Evolutionary conservation across 2,888 invertebrate species (phyloP).

Genomic region (Tiliacea citrago): DNA sequence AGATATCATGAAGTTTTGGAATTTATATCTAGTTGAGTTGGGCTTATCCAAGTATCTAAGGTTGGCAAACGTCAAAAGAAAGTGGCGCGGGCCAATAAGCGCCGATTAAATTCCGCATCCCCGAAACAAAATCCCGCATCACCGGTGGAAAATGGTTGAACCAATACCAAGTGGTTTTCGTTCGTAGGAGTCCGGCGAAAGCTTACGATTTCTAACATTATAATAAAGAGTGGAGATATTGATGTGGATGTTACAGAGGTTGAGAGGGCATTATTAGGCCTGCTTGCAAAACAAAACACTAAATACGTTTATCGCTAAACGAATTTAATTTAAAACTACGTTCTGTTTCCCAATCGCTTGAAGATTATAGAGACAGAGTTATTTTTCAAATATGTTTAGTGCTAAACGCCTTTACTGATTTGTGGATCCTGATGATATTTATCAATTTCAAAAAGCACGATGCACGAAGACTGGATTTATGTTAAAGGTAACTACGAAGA

Average conservation of each 20-base stretch:
- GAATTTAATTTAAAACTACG: too few relatives aligned
- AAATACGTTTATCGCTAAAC: too few relatives aligned
- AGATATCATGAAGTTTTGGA: not conserved
- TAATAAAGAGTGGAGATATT: not conserved
- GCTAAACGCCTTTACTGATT: too few relatives aligned
- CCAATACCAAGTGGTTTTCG: not conserved
- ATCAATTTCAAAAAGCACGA: too few relatives aligned
- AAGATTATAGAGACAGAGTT: too few relatives aligned
- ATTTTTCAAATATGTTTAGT: too few relatives aligned
- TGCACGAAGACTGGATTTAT: not conserved
- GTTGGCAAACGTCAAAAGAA: not conserved
- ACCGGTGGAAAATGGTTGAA: not conserved
- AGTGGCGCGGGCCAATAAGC: not conserved
- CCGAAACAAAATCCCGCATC: not conserved
- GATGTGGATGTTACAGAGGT: not conserved
- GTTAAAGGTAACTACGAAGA: not conserved
- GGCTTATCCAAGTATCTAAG: not conserved
- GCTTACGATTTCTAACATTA: not conserved
- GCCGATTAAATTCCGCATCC: not conserved
- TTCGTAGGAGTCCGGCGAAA: not conserved
- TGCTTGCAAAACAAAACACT: too few relatives aligned
- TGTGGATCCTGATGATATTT: too few relatives aligned
- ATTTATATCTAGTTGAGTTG: not conserved
- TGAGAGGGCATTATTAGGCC: too few relatives aligned
- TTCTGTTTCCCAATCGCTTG: too few relatives aligned